Percentiles rank a stretch among this genome's conserved stretches.
phyloP scores from a whole-genome alignment of 1,140 invertebrate species.

The Carposina sasakii region DNA sequence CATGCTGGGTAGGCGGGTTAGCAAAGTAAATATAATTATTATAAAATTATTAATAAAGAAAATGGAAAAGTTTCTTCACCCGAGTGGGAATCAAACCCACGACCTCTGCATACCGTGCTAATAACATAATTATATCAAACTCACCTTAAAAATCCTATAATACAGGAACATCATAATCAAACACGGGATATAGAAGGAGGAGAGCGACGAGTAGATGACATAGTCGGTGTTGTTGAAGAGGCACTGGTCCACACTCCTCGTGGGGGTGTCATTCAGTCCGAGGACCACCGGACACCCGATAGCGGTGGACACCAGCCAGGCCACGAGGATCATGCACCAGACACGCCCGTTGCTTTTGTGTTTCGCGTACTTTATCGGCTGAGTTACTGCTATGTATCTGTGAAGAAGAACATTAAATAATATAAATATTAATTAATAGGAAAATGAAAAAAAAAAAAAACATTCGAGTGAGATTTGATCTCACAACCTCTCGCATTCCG shows the following conservation, averaged over 20 bases:
- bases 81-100: no score
- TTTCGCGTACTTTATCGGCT: constrained; percentile 99
- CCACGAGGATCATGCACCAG: constrained; percentile 95
- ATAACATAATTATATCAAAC: no score
- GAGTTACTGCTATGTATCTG: constrained; percentile 99
- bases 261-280: constrained; percentile 92
- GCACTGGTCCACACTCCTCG: constrained; percentile 85
- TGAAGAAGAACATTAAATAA: constrained; percentile 39
- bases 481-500: no score
- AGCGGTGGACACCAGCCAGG: constrained; percentile 94
- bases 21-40: no score
- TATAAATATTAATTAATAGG: neutral
- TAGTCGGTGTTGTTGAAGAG: constrained; percentile 98
- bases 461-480: no score
- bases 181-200: constrained; percentile 99
- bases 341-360: constrained; percentile 97
- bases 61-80: no score
- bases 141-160: constrained; percentile 57
- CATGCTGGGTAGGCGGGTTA: no score
- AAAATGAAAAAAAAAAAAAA: no score
- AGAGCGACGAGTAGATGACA: constrained; percentile 96
- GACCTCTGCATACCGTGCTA: no score
- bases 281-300: constrained; percentile 89
- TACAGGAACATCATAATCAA: constrained; percentile 73
- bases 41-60: no score